These are phyloP conservation scores for Trinectes maculatus DNA, from an alignment of 2,113 vertebrate species.

Conservation along the genomic window DNA sequence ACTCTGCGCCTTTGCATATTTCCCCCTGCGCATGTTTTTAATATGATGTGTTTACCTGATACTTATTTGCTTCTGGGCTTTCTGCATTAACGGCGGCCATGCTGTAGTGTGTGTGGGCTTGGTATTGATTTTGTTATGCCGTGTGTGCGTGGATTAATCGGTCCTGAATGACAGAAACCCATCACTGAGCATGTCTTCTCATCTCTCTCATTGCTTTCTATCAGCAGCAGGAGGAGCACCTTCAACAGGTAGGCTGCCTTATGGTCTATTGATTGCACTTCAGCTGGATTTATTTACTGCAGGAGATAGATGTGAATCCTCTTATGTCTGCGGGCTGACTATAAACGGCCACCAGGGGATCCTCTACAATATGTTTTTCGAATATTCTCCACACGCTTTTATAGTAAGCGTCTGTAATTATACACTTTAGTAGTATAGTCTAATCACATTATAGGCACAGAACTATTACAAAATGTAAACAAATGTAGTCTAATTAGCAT, in stretches of 20 bases:
- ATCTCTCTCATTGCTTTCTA: too few relatives aligned
- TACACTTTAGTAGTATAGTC: too few relatives aligned
- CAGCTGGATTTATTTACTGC: conserved; percentile 21
- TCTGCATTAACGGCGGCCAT: conserved; percentile 27
- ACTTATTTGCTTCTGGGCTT: conserved; percentile 11
- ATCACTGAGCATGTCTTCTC: conserved; percentile 33
- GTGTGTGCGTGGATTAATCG: conserved; percentile 34
- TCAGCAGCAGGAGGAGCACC: conserved; percentile 62
- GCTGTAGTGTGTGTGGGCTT: conserved; percentile 34
- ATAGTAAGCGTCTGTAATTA: too few relatives aligned
- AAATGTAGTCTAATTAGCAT: too few relatives aligned
- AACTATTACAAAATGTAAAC: too few relatives aligned
- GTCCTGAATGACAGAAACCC: conserved; percentile 11
- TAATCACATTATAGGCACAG: too few relatives aligned
- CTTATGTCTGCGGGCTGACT: not conserved
- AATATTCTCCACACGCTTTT: too few relatives aligned
- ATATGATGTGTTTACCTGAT: not conserved
- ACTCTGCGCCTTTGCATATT: conserved; percentile 17
- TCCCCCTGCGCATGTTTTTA: not conserved
- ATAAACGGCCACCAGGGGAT: not conserved
- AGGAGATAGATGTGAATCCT: conserved; percentile 7
- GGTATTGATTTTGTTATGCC: conserved; percentile 53
- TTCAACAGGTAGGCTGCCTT: conserved; percentile 63
- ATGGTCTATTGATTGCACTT: conserved; percentile 30
- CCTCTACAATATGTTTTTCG: too few relatives aligned